Percentiles rank a stretch among this genome's conserved stretches.
phyloP scores from a whole-genome alignment of 2,888 invertebrate species.

The Pantelozetes paolii region DNA sequence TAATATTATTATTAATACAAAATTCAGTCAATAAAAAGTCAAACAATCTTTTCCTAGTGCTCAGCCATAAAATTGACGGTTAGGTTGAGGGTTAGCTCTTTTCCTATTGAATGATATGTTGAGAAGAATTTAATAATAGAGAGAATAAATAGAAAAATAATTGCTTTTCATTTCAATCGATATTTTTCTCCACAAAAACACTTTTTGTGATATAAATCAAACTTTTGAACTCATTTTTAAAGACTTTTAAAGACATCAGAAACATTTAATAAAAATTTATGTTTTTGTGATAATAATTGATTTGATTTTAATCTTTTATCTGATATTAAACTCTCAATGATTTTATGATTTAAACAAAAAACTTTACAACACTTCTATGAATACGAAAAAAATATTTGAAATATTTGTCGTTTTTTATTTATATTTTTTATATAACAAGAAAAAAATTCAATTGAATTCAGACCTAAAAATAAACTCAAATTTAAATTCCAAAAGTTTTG shows the following conservation, averaged over 20 bases:
- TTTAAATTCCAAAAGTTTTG: too few species aligned
- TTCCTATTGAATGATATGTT: not conserved
- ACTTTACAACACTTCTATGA: too few species aligned
- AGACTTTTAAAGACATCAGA: not conserved
- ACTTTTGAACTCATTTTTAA: slow-evolving; percentile 3
- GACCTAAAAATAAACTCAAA: too few species aligned
- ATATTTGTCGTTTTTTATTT: too few species aligned
- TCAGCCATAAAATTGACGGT: slow-evolving; percentile 3
- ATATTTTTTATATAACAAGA: too few species aligned
- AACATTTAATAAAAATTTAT: not conserved
- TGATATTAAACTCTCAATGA: too few species aligned
- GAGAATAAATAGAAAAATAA: slow-evolving; percentile 28
- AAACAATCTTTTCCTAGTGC: not conserved
- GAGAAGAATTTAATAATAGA: slow-evolving; percentile 12
- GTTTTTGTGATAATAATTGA: too few species aligned
- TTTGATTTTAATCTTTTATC: too few species aligned
- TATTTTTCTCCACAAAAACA: not conserved
- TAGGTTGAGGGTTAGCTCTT: not conserved
- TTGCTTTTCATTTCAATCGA: slow-evolving; percentile 20
- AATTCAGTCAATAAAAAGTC: slow-evolving; percentile 10
- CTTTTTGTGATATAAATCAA: not conserved
- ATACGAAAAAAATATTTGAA: too few species aligned
- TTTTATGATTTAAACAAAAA: too few species aligned
- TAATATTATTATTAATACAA: slow-evolving; percentile 8
- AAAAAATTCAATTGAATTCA: too few species aligned